Base-by-base conservation (phyloP, 2,888 invertebrate species). In the Brachyopa scutellaris region DNA sequence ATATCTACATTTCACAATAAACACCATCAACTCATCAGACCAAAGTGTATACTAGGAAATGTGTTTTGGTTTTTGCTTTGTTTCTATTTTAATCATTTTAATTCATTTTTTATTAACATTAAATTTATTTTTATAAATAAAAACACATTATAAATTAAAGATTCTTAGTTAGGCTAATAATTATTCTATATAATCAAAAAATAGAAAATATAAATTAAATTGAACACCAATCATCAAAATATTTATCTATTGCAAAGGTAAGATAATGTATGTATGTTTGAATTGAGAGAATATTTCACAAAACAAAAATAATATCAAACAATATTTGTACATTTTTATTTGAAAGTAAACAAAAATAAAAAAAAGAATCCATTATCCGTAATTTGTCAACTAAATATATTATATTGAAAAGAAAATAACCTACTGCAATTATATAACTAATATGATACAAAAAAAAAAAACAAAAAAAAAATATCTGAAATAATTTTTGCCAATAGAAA, bases 231-330 rank as follows among this genome's bases (percentile, higher is more conserved):
- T 55, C 45, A 33, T 53, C 51, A 62, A 59, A 29, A 31, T 51
- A 70, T 70, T n/a, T n/a, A 40, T 59, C 31, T 49, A 26, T 26
- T 42, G 61, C 51, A 57, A 57, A 66, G 74, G 74, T 74, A 74
- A 74, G 74, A 59, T 74, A 49, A 57, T 21, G 7, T 62, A 36
- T 70, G 70, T 55, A n/a, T n/a, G n/a, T n/a, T 62, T 19, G 26
- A 53, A 53, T 21, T 7, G 13, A 61, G 29, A 57, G 13, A 36
- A 17, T 36, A 47, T 11, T 21, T 29, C 17, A n/a, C 23, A 45
- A 13, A 55, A 26, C 15, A 23, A 49, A 19, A 8, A 45, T 53
- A 45, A 9, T 13, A 45, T 26, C 15, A 61, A 61, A 13, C 49
- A 61, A 61, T 61, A 62, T 72, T 72, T 72, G 72, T 72, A 72